These are phyloP conservation scores for Rhopalosiphum nymphaeae DNA, from an alignment of 2,888 invertebrate species.

Conservation along the genomic window DNA sequence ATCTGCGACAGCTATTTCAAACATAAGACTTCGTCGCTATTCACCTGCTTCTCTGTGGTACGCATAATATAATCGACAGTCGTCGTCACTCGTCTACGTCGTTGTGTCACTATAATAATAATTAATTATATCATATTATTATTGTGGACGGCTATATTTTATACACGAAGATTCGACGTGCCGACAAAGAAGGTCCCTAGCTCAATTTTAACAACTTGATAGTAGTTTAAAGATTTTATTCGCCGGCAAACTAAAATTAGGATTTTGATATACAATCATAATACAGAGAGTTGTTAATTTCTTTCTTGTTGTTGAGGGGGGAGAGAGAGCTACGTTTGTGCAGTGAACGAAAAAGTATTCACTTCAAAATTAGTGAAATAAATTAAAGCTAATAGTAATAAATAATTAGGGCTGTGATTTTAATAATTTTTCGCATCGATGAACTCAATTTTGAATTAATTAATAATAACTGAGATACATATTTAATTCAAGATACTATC, in stretches of 20 bases:
- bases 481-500: background rate
- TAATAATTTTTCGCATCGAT: background rate
- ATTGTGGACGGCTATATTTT: background rate
- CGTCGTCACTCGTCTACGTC: background rate
- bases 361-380: background rate
- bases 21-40: conserved; percentile 70
- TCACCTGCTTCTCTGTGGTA: conserved; percentile 72
- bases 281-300: background rate
- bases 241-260: background rate
- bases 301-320: background rate
- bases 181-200: background rate
- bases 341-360: too few relatives aligned
- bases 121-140: background rate
- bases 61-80: conserved; percentile 68
- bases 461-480: background rate
- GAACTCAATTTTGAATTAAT: background rate
- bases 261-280: background rate
- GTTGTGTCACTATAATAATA: background rate
- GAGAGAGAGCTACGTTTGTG: background rate
- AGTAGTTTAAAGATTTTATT: background rate
- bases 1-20: conserved; percentile 70
- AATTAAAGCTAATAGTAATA: background rate
- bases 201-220: background rate
- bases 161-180: background rate
- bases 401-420: background rate